Conservation (phyloP, 2,113 vertebrate genomes). For the Globicephala melas region DNA sequence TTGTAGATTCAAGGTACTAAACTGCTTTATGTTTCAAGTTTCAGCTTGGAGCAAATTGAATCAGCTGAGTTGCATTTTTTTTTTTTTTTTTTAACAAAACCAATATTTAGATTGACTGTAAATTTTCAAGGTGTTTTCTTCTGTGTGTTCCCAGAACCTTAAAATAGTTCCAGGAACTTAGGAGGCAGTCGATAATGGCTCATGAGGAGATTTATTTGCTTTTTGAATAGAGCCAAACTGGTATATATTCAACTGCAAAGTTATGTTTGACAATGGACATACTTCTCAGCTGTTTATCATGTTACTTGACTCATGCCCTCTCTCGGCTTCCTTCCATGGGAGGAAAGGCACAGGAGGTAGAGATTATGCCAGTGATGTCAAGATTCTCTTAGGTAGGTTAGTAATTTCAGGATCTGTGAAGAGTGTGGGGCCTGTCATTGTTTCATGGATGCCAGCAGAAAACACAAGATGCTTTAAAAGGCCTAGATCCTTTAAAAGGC, state of each 20-base stretch:
- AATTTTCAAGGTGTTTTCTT: not conserved
- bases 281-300: not conserved
- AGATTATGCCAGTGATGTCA: not conserved
- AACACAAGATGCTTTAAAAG: not conserved
- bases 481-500: not conserved
- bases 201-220: not conserved
- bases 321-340: not conserved
- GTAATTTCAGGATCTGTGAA: not conserved
- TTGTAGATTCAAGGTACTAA: not conserved
- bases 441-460: not conserved
- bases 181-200: not conserved
- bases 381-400: not conserved
- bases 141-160: not conserved
- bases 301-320: not conserved
- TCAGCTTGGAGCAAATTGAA: constrained; percentile 23
- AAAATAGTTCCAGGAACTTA: not conserved
- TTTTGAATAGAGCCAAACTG: constrained; percentile 31
- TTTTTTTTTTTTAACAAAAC: not conserved
- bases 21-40: not conserved
- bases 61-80: not conserved
- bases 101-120: not conserved
- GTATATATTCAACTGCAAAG: not conserved
- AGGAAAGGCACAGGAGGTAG: not conserved
- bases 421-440: not conserved
- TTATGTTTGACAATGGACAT: not conserved